Evolutionary conservation across 2,797 vertebrate species (phyloP).

Genomic region (Acanthurus lineatus): DNA sequence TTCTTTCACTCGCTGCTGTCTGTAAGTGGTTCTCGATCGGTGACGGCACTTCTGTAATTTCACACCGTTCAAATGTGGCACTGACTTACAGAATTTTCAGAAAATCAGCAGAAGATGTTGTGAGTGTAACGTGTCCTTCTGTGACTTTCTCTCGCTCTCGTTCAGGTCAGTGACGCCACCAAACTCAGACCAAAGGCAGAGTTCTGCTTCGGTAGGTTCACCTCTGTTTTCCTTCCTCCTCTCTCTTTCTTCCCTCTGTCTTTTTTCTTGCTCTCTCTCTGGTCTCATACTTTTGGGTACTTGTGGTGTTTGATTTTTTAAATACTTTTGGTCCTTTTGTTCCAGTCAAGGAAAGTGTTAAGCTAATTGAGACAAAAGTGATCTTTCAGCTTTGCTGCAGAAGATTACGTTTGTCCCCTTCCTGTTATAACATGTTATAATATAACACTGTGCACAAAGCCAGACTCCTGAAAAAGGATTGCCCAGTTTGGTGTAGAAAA

Average conservation of each 20-base stretch:
- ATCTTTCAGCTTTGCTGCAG: conserved; percentile 3
- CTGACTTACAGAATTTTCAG: too few species aligned
- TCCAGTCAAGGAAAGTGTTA: neutral
- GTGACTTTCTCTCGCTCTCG: neutral
- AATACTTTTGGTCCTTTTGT: neutral
- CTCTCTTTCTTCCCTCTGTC: neutral
- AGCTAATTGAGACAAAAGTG: neutral
- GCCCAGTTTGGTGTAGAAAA: neutral
- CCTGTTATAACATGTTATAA: neutral
- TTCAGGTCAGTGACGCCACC: conserved; percentile 95
- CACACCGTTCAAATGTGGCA: neutral
- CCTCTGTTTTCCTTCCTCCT: neutral
- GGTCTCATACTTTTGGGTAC: neutral
- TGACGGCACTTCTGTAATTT: too few species aligned
- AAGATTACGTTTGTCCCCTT: conserved; percentile 14
- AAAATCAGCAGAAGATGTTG: too few species aligned
- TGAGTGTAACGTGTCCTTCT: too few species aligned
- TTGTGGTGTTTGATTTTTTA: too few species aligned
- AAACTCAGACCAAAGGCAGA: conserved; percentile 97
- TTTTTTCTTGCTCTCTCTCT: too few species aligned
- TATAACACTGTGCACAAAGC: neutral
- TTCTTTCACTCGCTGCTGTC: too few species aligned
- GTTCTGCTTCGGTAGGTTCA: conserved; percentile 95
- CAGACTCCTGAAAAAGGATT: neutral
- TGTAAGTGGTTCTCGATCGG: too few species aligned